These are phyloP conservation scores for Dryomyza anilis DNA, from an alignment of 2,888 invertebrate species.

Conservation along the genomic window DNA sequence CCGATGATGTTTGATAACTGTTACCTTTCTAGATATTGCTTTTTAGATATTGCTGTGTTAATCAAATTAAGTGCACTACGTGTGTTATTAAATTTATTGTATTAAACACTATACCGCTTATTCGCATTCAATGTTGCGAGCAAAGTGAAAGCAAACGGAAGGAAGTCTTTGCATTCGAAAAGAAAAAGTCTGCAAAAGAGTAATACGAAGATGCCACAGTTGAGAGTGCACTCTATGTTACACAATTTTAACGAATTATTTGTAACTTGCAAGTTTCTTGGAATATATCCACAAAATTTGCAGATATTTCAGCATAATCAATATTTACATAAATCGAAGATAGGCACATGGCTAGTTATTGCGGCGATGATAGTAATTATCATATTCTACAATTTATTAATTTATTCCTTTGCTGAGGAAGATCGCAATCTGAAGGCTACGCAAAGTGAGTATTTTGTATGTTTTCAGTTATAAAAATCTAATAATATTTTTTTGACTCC, in stretches of 20 bases:
- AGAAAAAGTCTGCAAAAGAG: too few species aligned
- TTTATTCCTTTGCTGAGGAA: constrained; percentile 51
- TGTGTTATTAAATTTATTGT: too few species aligned
- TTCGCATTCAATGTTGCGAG: not conserved
- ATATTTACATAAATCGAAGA: constrained; percentile 49
- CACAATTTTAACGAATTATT: constrained; percentile 51
- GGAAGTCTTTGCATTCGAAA: not conserved
- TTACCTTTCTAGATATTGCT: not conserved
- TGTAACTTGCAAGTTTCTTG: constrained; percentile 54
- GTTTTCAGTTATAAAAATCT: not conserved
- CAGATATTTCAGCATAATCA: constrained; percentile 45
- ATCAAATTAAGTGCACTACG: constrained; percentile 44
- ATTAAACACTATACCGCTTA: too few species aligned
- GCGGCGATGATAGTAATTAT: constrained; percentile 41
- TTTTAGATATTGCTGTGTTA: constrained; percentile 39
- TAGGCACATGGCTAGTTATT: constrained; percentile 50
- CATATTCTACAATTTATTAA: constrained; percentile 52
- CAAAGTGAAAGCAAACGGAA: not conserved
- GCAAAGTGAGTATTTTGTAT: constrained; percentile 54
- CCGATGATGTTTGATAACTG: constrained; percentile 8
- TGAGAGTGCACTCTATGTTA: constrained; percentile 46
- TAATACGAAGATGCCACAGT: constrained; percentile 33
- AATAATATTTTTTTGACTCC: not conserved
- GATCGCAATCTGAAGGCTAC: constrained; percentile 49
- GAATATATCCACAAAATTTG: constrained; percentile 54